phyloP scores from a whole-genome alignment of 2,113 vertebrate species.

The Dicerorhinus sumatrensis region DNA sequence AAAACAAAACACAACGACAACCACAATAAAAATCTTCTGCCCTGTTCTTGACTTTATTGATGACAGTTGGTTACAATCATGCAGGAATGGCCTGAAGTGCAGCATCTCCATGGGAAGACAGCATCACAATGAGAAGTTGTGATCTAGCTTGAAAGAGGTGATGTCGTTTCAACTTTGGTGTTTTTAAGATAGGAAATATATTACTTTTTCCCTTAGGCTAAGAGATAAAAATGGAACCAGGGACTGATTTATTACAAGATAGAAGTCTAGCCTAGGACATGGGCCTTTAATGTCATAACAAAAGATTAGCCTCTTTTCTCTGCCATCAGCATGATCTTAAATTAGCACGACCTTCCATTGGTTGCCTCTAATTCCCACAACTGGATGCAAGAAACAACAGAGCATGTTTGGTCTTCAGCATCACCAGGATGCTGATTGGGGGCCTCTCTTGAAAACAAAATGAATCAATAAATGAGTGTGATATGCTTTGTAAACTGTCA shows the following conservation, averaged over 20 bases:
- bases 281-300: background rate
- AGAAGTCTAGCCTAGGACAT: background rate
- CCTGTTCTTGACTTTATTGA: slow-evolving; percentile 1
- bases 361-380: slow-evolving; percentile 21
- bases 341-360: slow-evolving; percentile 7
- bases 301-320: slow-evolving; percentile 18
- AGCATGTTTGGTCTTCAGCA: background rate
- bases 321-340: background rate
- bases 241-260: slow-evolving; percentile 9
- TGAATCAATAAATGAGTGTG: slow-evolving; percentile 39
- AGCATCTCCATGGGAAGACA: background rate
- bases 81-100: background rate
- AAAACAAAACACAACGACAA: slow-evolving; percentile 42
- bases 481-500: slow-evolving; percentile 39
- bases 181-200: slow-evolving; percentile 43
- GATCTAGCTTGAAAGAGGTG: background rate
- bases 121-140: background rate
- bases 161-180: background rate
- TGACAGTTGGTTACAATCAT: background rate
- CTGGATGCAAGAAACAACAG: background rate
- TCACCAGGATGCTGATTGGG: background rate
- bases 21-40: background rate
- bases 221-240: slow-evolving; percentile 53
- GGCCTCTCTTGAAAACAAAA: slow-evolving; percentile 53
- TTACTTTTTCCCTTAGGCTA: slow-evolving; percentile 47